Evolutionary conservation across 2,113 vertebrate genomes (phyloP).

Genomic region (Hippocampus abdominalis): DNA sequence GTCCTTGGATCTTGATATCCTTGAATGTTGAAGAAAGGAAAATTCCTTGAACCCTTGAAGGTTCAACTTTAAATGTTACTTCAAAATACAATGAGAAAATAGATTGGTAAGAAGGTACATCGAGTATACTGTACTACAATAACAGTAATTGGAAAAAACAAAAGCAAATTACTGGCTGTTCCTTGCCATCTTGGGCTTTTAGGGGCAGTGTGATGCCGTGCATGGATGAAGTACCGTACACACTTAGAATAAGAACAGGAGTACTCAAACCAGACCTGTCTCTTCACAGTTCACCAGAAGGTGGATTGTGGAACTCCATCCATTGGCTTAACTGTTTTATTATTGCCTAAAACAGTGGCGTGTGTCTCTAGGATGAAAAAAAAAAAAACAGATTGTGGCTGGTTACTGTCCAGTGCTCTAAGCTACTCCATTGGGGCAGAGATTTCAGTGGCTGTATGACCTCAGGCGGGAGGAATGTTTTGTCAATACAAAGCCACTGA

Average conservation of each 20-base stretch:
- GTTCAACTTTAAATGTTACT: too few relatives aligned
- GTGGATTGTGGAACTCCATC: constrained; percentile 24
- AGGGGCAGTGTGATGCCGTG: too few relatives aligned
- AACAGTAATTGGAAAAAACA: too few relatives aligned
- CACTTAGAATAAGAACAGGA: neutral
- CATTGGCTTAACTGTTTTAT: constrained; percentile 35
- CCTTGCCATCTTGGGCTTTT: too few relatives aligned
- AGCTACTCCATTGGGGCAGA: constrained; percentile 53
- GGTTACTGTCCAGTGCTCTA: constrained; percentile 47
- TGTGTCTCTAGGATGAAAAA: constrained; percentile 16
- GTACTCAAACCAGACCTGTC: neutral
- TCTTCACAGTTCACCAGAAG: constrained; percentile 3
- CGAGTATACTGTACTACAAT: too few relatives aligned
- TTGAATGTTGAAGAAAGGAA: too few relatives aligned
- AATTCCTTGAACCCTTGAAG: too few relatives aligned
- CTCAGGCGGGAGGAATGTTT: constrained; percentile 73
- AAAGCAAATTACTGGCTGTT: too few relatives aligned
- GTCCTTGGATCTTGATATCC: too few relatives aligned
- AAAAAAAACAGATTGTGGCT: constrained; percentile 29
- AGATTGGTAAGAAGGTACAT: too few relatives aligned
- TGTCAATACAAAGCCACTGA: constrained; percentile 39
- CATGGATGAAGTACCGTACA: too few relatives aligned
- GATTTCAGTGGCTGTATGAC: constrained; percentile 62
- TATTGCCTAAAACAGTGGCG: constrained; percentile 7
- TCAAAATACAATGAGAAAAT: too few relatives aligned